Evolutionary conservation across 2,113 vertebrate genomes (phyloP).

Genomic region (Phaetusa simplex): DNA sequence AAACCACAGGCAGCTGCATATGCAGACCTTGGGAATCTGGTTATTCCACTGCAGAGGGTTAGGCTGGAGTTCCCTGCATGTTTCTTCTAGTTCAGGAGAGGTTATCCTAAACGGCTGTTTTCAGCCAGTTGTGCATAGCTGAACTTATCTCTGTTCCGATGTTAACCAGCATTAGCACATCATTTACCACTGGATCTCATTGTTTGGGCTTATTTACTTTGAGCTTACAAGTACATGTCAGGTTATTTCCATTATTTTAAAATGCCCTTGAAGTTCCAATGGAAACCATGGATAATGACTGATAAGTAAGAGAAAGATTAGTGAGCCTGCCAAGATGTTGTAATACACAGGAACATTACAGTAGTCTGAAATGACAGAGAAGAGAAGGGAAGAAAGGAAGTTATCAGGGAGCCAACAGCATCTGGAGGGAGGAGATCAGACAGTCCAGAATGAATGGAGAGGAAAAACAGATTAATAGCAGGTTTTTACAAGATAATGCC

Average conservation of each 20-base stretch:
- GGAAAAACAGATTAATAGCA: constrained; percentile 12
- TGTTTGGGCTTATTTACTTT: constrained; percentile 26
- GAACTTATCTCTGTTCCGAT: not conserved
- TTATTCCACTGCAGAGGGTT: not conserved
- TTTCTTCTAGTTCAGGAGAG: not conserved
- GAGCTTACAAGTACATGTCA: not conserved
- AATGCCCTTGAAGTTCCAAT: constrained; percentile 5
- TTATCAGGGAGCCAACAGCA: constrained; percentile 10
- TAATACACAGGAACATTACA: constrained; percentile 7
- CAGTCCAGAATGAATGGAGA: constrained; percentile 1
- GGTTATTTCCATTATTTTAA: constrained; percentile 42
- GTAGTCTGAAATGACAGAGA: constrained; percentile 9
- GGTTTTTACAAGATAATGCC: constrained; percentile 39
- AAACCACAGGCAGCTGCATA: not conserved
- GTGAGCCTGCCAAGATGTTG: constrained; percentile 8
- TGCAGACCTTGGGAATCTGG: not conserved
- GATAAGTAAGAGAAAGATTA: constrained; percentile 25
- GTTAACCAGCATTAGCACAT: not conserved
- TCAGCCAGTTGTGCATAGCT: not conserved
- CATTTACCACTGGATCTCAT: not conserved
- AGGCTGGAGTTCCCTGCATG: not conserved
- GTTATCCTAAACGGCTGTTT: not conserved
- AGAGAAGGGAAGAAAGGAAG: constrained; percentile 36
- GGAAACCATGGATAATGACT: constrained; percentile 8
- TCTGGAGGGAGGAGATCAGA: constrained; percentile 43